These are phyloP conservation scores for Perizoma flavofasciatum DNA, from an alignment of 2,888 invertebrate species.

Conservation along the genomic window DNA sequence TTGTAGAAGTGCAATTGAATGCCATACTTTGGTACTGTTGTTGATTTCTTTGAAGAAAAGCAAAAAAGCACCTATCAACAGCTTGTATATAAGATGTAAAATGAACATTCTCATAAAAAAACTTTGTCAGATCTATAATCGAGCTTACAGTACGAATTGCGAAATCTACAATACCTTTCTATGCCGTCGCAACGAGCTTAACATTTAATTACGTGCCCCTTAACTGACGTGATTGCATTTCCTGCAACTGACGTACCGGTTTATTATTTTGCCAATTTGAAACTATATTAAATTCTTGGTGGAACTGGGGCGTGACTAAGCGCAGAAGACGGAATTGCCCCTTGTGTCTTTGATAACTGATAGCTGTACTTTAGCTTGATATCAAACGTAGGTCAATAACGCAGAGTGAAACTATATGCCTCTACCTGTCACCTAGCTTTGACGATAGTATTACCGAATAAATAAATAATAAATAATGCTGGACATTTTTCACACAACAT, in stretches of 20 bases:
- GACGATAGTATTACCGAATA: too few relatives aligned
- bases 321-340: conserved; percentile 6
- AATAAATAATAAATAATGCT: too few relatives aligned
- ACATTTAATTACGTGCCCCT: conserved; percentile 73
- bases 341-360: conserved; percentile 6
- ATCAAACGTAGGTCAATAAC: too few relatives aligned
- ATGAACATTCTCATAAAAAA: conserved; percentile 11
- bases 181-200: conserved; percentile 59
- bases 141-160: conserved; percentile 21
- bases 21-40: too few relatives aligned
- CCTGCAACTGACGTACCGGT: conserved; percentile 73
- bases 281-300: conserved; percentile 75
- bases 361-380: too few relatives aligned
- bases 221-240: conserved; percentile 78
- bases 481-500: too few relatives aligned
- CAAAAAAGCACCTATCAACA: too few relatives aligned
- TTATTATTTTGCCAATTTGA: conserved; percentile 80
- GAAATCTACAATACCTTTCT: conserved; percentile 48
- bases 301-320: conserved; percentile 51
- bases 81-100: neutral
- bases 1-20: too few relatives aligned
- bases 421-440: too few relatives aligned
- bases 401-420: too few relatives aligned
- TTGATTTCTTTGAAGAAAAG: too few relatives aligned
- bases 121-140: conserved; percentile 21